Conservation (phyloP, 2,113 vertebrate genomes). For the Uropsilus gracilis region DNA sequence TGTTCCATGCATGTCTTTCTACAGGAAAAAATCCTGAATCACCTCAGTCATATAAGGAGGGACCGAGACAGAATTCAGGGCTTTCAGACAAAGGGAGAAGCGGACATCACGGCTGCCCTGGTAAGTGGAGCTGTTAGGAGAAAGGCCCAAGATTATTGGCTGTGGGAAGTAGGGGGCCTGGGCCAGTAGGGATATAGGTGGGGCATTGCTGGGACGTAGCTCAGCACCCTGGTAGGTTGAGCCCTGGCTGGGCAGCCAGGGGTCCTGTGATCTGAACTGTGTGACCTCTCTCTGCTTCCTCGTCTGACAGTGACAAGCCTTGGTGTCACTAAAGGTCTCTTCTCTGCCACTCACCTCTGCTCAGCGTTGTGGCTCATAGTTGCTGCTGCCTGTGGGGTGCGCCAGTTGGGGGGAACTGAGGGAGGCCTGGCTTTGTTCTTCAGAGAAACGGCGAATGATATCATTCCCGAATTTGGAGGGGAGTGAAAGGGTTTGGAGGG, state of each 20-base stretch:
- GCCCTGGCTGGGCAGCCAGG: fast-evolving
- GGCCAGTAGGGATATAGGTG: too few relatives aligned
- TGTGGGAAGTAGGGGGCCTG: fast-evolving
- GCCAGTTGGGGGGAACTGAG: background rate
- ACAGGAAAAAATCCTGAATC: conserved; percentile 83
- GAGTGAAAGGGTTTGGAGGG: background rate
- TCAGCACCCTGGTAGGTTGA: background rate
- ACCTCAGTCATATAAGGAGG: conserved; percentile 71
- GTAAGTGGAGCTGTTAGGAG: conserved; percentile 62
- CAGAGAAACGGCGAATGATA: background rate
- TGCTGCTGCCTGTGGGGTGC: background rate
- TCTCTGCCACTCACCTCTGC: background rate
- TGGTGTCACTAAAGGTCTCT: background rate
- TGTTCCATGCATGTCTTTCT: background rate
- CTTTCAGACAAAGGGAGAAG: conserved; percentile 74
- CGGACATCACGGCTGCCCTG: conserved; percentile 50
- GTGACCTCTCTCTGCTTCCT: background rate
- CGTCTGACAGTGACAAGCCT: background rate
- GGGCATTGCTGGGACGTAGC: background rate
- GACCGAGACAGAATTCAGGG: conserved; percentile 78
- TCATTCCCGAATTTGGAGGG: background rate
- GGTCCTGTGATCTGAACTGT: background rate
- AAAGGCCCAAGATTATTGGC: fast-evolving
- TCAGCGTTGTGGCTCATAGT: background rate
- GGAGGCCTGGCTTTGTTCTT: background rate